Conservation (phyloP, 2,797 vertebrate species). For the Furcifer pardalis region DNA sequence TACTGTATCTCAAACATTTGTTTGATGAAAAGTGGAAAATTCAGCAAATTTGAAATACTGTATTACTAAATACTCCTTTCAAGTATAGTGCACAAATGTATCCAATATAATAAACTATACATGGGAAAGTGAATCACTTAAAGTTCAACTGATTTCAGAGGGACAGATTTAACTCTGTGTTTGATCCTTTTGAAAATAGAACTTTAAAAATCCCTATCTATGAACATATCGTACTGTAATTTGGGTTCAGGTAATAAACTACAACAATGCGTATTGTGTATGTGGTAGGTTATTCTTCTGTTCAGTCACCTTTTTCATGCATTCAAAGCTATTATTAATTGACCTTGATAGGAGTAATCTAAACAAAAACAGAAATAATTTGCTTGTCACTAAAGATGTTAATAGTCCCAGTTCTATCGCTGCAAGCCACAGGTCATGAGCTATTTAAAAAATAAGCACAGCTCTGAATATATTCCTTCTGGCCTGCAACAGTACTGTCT, state of each 20-base stretch:
- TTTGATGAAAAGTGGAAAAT: background rate
- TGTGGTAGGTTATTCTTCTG: background rate
- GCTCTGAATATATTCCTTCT: slow-evolving; percentile 8
- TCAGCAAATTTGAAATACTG: background rate
- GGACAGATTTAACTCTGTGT: background rate
- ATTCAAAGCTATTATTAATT: slow-evolving; percentile 50
- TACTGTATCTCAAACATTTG: background rate
- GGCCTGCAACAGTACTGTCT: slow-evolving; percentile 31
- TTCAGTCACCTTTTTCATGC: slow-evolving; percentile 27
- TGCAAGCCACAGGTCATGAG: slow-evolving; percentile 49
- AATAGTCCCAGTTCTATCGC: slow-evolving; percentile 38
- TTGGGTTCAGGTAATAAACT: background rate
- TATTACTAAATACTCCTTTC: background rate
- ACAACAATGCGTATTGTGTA: slow-evolving; percentile 2
- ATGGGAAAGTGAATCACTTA: background rate
- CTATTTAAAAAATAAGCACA: slow-evolving; percentile 29
- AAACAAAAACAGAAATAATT: slow-evolving; percentile 43
- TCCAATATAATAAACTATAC: background rate
- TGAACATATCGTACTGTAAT: background rate
- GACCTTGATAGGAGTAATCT: slow-evolving; percentile 40
- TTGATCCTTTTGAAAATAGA: background rate
- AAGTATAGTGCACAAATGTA: background rate
- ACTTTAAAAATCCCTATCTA: background rate
- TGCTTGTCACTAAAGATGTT: slow-evolving; percentile 43
- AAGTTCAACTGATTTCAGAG: background rate